Conservation (phyloP, 1,140 invertebrate species). For the Anoplophora glabripennis region DNA sequence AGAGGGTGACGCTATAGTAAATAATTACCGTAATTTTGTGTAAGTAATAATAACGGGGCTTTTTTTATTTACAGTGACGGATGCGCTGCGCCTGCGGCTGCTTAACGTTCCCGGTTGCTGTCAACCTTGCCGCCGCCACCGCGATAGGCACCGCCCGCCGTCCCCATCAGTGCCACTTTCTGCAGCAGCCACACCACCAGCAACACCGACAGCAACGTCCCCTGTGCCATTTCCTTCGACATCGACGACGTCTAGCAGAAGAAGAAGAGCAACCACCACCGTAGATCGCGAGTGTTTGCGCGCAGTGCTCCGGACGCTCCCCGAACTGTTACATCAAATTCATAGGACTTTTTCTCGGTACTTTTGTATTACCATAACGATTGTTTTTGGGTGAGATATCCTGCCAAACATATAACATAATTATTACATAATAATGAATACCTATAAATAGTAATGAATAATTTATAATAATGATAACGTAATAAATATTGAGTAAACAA, state of each 20-base stretch:
- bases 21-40: too few relatives aligned
- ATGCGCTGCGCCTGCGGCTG: conserved; percentile 44
- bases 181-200: conserved; percentile 23
- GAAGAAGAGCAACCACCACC: conserved; percentile 11
- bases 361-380: conserved; percentile 42
- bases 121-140: conserved; percentile 16
- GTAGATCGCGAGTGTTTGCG: conserved; percentile 33
- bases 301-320: conserved; percentile 48
- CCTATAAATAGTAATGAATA: conserved; percentile 41
- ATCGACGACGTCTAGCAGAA: conserved; percentile 1
- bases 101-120: conserved; percentile 14
- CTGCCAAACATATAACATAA: conserved; percentile 46
- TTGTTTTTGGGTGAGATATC: conserved; percentile 50
- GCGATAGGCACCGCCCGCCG: conserved; percentile 5
- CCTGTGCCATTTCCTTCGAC: conserved; percentile 1
- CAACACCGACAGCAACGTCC: conserved; percentile 11
- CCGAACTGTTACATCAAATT: conserved; percentile 46
- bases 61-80: conserved; percentile 45
- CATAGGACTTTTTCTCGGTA: conserved; percentile 45
- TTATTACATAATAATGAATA: conserved; percentile 42
- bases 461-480: conserved; percentile 33
- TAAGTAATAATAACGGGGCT: background rate
- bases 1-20: too few relatives aligned
- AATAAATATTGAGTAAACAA: conserved; percentile 30
- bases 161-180: conserved; percentile 20